Conservation (phyloP, 1,140 invertebrate genomes). For the Leptopilina boulardi region DNA sequence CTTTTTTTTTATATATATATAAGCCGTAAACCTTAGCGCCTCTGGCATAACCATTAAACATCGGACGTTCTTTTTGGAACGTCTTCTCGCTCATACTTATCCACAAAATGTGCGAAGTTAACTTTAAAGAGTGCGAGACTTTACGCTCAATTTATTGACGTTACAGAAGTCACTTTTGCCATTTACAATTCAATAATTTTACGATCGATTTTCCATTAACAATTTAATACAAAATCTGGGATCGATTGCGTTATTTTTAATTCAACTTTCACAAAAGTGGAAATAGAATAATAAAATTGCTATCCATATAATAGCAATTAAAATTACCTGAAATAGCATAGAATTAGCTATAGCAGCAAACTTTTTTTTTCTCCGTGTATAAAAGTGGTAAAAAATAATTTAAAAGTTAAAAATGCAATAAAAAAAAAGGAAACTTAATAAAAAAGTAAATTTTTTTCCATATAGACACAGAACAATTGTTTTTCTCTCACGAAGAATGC, state of each 20-base stretch:
- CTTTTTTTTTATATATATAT: slow-evolving; percentile 47
- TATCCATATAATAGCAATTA: no score
- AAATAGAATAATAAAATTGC: no score
- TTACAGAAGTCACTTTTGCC: not conserved
- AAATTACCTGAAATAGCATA: no score
- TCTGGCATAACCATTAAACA: slow-evolving; percentile 44
- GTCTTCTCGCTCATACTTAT: slow-evolving; percentile 46
- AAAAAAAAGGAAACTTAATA: no score
- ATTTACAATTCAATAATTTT: not conserved
- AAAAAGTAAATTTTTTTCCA: no score
- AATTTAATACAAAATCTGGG: not conserved
- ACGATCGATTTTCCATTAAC: not conserved
- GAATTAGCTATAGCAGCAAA: no score
- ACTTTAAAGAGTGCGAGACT: slow-evolving; percentile 33
- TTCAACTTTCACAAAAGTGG: no score
- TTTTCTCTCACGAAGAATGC: not conserved
- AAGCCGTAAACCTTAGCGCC: slow-evolving; percentile 41
- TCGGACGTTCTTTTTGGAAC: slow-evolving; percentile 41
- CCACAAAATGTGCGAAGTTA: slow-evolving; percentile 37
- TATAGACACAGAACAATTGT: no score
- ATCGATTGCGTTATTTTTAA: no score
- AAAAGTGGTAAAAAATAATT: no score
- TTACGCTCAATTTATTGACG: slow-evolving; percentile 2
- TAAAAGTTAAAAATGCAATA: no score
- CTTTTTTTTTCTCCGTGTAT: no score